These are phyloP conservation scores for Catharus bicknelli DNA, from an alignment of 2,113 vertebrate genomes.

Conservation along the genomic window DNA sequence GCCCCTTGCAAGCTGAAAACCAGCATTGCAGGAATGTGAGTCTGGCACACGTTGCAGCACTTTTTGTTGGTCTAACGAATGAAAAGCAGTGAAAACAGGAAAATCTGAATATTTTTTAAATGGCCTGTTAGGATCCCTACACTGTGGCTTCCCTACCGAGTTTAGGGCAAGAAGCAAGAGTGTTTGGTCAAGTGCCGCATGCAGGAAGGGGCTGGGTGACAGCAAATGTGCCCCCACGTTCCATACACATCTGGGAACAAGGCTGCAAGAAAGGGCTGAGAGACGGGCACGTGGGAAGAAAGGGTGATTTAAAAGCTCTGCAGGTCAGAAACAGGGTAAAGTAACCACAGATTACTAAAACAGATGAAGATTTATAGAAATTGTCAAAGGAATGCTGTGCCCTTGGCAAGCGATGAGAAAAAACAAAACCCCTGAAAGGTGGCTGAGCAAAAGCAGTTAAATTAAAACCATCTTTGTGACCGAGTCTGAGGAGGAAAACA, in stretches of 20 bases:
- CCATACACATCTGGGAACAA: not conserved
- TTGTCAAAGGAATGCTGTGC: constrained; percentile 4
- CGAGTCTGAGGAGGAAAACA: constrained; percentile 27
- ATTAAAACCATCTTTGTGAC: constrained; percentile 23
- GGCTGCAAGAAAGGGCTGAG: not conserved
- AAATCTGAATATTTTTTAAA: not conserved
- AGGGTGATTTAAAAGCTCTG: not conserved
- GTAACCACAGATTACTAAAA: not conserved
- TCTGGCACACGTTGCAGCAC: not conserved
- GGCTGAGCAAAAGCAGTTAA: constrained; percentile 26
- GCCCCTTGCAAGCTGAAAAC: not conserved
- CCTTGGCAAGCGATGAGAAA: constrained; percentile 30
- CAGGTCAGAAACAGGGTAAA: constrained; percentile 26
- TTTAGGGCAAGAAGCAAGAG: not conserved
- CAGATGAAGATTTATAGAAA: constrained; percentile 49
- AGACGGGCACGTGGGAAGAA: fast-evolving
- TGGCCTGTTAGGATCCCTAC: not conserved
- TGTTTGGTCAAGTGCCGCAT: not conserved
- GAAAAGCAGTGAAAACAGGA: not conserved
- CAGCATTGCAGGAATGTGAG: not conserved
- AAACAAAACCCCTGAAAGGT: not conserved
- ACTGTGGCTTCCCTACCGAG: not conserved
- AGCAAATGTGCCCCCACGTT: fast-evolving
- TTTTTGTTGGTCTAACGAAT: not conserved
- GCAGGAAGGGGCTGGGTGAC: not conserved